phyloP scores from a whole-genome alignment of 1,140 invertebrate species.

The Propsilocerus akamusi region DNA sequence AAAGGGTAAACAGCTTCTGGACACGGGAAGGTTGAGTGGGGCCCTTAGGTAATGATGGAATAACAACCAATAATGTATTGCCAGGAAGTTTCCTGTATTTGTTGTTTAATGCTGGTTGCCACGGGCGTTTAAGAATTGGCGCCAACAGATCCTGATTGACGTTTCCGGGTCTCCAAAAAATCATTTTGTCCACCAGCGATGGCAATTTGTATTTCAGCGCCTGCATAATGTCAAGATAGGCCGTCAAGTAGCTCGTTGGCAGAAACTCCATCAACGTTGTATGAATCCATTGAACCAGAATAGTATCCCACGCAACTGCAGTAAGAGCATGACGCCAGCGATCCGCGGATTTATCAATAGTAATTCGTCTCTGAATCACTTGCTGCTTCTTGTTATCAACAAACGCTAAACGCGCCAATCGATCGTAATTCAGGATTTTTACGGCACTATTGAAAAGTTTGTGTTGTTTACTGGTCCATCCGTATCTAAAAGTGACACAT shows the following conservation, averaged over 20 bases:
- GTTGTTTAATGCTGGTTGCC: constrained; percentile 44
- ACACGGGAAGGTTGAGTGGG: constrained; percentile 29
- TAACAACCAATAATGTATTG: constrained; percentile 49
- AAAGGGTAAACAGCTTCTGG: constrained; percentile 47
- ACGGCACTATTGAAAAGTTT: constrained; percentile 45
- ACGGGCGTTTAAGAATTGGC: constrained; percentile 49
- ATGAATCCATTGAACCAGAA: constrained; percentile 64
- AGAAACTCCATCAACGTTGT: constrained; percentile 49
- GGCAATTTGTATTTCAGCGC: constrained; percentile 57
- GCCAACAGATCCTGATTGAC: constrained; percentile 28
- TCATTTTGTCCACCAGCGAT: constrained; percentile 56
- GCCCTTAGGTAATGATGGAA: constrained; percentile 36
- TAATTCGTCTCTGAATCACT: constrained; percentile 42
- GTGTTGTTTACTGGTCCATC: constrained; percentile 45
- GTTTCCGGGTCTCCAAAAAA: constrained; percentile 36
- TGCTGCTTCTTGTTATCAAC: constrained; percentile 33
- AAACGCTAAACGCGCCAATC: constrained; percentile 42
- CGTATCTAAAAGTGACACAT: constrained; percentile 28
- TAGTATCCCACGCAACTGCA: constrained; percentile 45
- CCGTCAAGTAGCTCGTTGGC: constrained; percentile 42
- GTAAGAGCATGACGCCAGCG: constrained; percentile 46
- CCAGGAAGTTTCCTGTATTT: constrained; percentile 43
- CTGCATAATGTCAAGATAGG: constrained; percentile 65
- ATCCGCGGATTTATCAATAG: constrained; percentile 50
- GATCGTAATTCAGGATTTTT: constrained; percentile 49